A percentile compares a stretch with the other conserved stretches of the same genome.
Evolutionary conservation across 2,888 invertebrate species (phyloP).

Genomic region (Caenorhabditis becei): DNA sequence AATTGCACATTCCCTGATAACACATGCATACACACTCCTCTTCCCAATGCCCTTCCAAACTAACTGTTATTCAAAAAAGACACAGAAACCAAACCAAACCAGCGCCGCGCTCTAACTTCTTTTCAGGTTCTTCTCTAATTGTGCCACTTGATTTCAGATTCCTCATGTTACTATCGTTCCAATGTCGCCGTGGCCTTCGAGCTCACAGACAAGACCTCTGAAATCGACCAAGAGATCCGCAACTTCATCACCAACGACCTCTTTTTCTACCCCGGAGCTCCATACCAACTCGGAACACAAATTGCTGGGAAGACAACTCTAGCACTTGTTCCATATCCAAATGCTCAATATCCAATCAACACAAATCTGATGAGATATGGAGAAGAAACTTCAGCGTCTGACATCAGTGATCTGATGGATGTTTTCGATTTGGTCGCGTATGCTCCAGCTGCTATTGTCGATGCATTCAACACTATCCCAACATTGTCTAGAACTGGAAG

Average conservation of each 20-base stretch:
- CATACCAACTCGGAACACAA: background rate
- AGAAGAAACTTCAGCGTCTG: background rate
- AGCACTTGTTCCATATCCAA: conserved; percentile 6
- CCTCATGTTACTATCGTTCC: background rate
- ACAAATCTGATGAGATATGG: background rate
- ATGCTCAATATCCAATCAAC: background rate
- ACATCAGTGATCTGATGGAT: background rate
- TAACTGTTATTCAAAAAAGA: too few relatives aligned
- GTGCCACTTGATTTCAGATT: too few relatives aligned
- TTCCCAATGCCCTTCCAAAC: too few relatives aligned
- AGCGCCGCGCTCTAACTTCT: too few relatives aligned
- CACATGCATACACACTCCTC: too few relatives aligned
- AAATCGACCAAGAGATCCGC: background rate
- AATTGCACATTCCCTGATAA: too few relatives aligned
- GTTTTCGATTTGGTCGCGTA: background rate
- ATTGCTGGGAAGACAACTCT: background rate
- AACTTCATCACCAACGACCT: background rate
- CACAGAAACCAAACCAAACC: too few relatives aligned
- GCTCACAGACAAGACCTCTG: background rate
- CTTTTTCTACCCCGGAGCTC: conserved; percentile 8
- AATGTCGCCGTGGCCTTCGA: conserved; percentile 19
- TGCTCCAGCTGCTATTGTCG: background rate
- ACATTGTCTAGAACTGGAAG: background rate
- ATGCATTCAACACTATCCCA: background rate
- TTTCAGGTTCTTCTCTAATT: too few relatives aligned